Base-by-base conservation (phyloP, 1,140 invertebrate genomes). In the Leptopilina boulardi region DNA sequence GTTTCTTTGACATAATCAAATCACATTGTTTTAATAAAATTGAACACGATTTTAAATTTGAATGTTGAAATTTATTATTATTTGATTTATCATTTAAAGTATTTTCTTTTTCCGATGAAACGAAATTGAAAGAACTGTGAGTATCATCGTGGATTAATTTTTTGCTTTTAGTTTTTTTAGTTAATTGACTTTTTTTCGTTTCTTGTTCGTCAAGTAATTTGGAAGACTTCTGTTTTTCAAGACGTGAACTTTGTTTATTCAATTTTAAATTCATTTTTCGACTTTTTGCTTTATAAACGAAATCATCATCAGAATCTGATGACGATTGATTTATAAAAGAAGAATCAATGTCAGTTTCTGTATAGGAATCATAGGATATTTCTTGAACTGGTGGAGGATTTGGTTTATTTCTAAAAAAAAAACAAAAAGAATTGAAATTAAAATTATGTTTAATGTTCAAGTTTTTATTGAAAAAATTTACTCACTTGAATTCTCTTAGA, bases 401-500 rank as follows among this genome's bases (percentile, higher is more conserved):
- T 15, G 59, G 59, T 30, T 66, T 4, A 6, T 66, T 30, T 26
- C 59, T 66, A 30, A 66, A 66, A 9, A 30, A 30, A 66, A 18
- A 51, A 5, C 18, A 8, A n/a, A 51, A 51, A 18, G 5, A 51
- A 51, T 18, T 51, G 5, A 3, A 47, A 47, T 15, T 47, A 51
- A 18, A n/a, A 51, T 51, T 1, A n/a, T 47, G 42, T n/a, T n/a
- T n/a, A n/a, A n/a, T n/a, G 11, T 10, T 42, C 4, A 47, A 15
- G 11, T 47, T 13, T 4, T 9, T 6, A 42, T 42, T 42, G 1
- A 9, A 42, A 73, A 10, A 76, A 77, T 51, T 56, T 23, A 74
- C 73, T 74, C 84, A 87, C 86, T 77, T 80, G 10, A 72, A 74
- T 23, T 74, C 74, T 74, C 82, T 87, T 10, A 76, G 70, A 38